phyloP scores from a whole-genome alignment of 2,888 invertebrate genomes.

The Chouioia cunea region DNA sequence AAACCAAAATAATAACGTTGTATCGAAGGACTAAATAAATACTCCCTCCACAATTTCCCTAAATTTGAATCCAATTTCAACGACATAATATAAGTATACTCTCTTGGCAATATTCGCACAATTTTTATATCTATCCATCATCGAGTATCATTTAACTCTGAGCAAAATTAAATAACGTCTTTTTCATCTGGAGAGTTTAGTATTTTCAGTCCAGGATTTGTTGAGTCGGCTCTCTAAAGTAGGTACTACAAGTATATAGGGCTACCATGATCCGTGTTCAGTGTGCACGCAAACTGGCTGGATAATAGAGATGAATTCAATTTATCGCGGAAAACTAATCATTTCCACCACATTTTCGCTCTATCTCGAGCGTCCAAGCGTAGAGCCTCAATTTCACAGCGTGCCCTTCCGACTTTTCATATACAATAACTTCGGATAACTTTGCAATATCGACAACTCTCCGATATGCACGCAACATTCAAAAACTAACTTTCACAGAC shows the following conservation, averaged over 20 bases:
- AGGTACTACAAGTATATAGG: neutral
- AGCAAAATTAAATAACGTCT: slow-evolving; percentile 5
- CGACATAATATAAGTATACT: too few species aligned
- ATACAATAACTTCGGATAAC: slow-evolving; percentile 19
- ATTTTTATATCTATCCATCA: too few species aligned
- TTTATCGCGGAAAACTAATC: slow-evolving; percentile 45
- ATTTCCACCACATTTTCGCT: slow-evolving; percentile 45
- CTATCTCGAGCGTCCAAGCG: slow-evolving; percentile 25
- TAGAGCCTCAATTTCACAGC: neutral
- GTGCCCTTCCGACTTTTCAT: slow-evolving; percentile 18
- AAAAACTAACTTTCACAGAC: neutral
- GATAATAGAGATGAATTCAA: slow-evolving; percentile 45
- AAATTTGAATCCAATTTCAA: too few species aligned
- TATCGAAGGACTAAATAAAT: too few species aligned
- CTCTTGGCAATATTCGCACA: too few species aligned
- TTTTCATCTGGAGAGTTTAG: slow-evolving; percentile 4
- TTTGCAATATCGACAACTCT: slow-evolving; percentile 3
- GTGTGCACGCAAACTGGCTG: slow-evolving; percentile 36
- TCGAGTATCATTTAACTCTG: too few species aligned
- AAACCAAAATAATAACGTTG: neutral
- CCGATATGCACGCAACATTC: neutral
- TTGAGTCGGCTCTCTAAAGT: slow-evolving; percentile 24
- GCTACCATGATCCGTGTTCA: slow-evolving; percentile 37
- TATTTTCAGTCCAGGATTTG: slow-evolving; percentile 15
- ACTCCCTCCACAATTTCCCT: too few species aligned